These are phyloP conservation scores for Calidris pugnax DNA, from an alignment of 2,113 vertebrate species.

Conservation along the genomic window DNA sequence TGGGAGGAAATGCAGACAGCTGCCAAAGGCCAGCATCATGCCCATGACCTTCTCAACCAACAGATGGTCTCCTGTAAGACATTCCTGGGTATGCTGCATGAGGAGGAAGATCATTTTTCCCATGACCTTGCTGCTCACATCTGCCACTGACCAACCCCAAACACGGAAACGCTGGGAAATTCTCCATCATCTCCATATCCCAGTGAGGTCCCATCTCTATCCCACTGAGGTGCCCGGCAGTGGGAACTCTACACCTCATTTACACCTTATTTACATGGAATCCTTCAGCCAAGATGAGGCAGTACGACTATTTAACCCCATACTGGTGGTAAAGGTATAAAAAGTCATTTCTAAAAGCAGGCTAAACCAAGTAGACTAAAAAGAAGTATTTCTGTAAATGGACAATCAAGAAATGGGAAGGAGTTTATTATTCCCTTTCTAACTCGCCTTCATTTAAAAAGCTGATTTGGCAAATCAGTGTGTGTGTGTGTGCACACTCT, in stretches of 20 bases:
- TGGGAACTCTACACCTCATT: neutral
- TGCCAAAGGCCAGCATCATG: neutral
- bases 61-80: accelerated
- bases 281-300: neutral
- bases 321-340: neutral
- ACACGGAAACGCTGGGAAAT: accelerated
- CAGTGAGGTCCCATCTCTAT: neutral
- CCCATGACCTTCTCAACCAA: accelerated
- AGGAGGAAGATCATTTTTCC: accelerated
- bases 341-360: neutral
- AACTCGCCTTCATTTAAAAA: neutral
- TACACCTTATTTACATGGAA: neutral
- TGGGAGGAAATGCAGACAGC: neutral
- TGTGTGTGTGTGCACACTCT: neutral
- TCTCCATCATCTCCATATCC: neutral
- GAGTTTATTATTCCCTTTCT: neutral
- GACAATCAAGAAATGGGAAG: neutral
- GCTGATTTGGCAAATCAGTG: neutral
- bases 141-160: neutral
- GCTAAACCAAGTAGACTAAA: neutral
- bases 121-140: accelerated
- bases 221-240: neutral
- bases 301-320: neutral
- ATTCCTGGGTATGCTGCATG: accelerated
- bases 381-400: neutral